Evolutionary conservation across 1,140 invertebrate species (phyloP).

Genomic region (Scaptomyza hsui): DNA sequence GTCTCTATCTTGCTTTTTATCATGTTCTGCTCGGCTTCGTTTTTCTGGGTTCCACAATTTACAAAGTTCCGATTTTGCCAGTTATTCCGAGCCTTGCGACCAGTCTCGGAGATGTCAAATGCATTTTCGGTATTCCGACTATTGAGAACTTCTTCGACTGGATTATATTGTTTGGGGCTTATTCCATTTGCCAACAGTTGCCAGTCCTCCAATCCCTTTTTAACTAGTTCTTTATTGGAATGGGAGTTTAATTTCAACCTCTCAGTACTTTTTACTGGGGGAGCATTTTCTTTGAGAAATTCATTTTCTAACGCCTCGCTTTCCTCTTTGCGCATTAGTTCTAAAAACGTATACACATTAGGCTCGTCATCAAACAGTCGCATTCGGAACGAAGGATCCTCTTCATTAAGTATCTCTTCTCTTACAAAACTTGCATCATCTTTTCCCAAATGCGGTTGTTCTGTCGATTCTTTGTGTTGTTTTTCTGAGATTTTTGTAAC

Average conservation of each 20-base stretch:
- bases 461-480: not conserved
- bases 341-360: not conserved
- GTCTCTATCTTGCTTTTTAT: not conserved
- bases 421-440: not conserved
- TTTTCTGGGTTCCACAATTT: not conserved
- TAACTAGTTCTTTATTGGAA: too few species aligned
- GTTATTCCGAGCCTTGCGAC: not conserved
- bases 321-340: constrained; percentile 2
- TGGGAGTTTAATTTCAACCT: too few species aligned
- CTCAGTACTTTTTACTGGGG: too few species aligned
- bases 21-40: not conserved
- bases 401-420: not conserved
- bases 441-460: not conserved
- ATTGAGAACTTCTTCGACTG: not conserved
- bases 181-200: too few species aligned
- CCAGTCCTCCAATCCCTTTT: too few species aligned
- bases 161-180: constrained; percentile 3
- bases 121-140: constrained; percentile 5
- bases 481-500: not conserved
- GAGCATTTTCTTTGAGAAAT: not conserved
- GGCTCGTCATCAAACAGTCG: constrained; percentile 8
- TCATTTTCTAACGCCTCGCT: not conserved
- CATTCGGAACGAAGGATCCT: not conserved
- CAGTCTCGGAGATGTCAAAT: not conserved
- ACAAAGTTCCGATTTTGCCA: not conserved